These are phyloP conservation scores for Platycheirus rosarum DNA, from an alignment of 2,888 invertebrate genomes.

Conservation along the genomic window DNA sequence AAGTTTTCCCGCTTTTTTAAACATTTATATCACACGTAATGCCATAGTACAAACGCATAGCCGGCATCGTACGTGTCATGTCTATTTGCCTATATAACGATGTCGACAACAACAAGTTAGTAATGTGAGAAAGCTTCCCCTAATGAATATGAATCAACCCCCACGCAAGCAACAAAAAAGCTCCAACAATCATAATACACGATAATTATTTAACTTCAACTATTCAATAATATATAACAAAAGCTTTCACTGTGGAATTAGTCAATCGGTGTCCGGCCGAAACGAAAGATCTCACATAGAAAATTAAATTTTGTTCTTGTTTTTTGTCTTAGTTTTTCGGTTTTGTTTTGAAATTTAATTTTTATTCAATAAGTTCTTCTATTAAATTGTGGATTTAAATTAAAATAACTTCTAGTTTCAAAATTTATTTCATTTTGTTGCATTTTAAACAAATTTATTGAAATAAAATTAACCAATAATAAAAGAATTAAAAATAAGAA, in stretches of 20 bases:
- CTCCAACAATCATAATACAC: conserved; percentile 26
- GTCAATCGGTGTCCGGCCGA: conserved; percentile 83
- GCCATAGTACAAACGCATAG: neutral
- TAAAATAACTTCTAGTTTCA: conserved; percentile 31
- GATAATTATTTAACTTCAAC: conserved; percentile 48
- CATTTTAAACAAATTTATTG: conserved; percentile 49
- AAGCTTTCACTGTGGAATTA: conserved; percentile 78
- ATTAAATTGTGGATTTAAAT: conserved; percentile 8
- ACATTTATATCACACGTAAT: neutral
- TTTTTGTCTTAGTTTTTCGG: conserved; percentile 63
- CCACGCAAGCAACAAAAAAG: conserved; percentile 45
- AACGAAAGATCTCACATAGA: conserved; percentile 81
- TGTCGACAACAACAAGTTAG: conserved; percentile 26
- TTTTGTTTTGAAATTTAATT: conserved; percentile 48
- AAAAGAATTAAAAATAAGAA: neutral
- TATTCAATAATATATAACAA: conserved; percentile 67
- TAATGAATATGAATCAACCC: conserved; percentile 16
- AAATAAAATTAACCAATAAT: conserved; percentile 48
- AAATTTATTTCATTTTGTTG: conserved; percentile 59
- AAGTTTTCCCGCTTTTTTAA: conserved; percentile 10
- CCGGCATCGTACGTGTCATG: conserved; percentile 43
- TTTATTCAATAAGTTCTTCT: conserved; percentile 40
- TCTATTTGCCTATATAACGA: conserved; percentile 12
- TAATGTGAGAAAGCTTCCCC: neutral
- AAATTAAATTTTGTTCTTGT: conserved; percentile 65